These are phyloP conservation scores for Thumatha senex DNA, from an alignment of 2,888 invertebrate species.

Conservation along the genomic window DNA sequence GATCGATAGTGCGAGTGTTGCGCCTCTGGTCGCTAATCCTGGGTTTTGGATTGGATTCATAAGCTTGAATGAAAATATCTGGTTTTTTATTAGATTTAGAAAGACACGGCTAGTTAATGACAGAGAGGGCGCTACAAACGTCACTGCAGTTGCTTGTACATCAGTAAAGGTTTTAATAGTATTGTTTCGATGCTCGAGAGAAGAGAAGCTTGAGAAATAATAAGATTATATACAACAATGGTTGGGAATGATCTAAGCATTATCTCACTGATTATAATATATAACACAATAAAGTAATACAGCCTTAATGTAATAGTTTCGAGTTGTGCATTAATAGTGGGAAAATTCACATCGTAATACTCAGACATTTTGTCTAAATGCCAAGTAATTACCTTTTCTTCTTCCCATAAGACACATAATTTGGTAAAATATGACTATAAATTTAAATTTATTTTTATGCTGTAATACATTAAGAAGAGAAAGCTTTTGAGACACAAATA, in stretches of 20 bases:
- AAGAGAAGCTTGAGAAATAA: conserved; percentile 1
- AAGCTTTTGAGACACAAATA: no score
- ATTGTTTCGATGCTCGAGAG: background rate
- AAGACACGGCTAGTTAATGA: no score
- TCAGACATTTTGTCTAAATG: background rate
- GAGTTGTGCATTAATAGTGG: background rate
- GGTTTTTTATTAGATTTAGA: no score
- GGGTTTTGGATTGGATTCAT: no score
- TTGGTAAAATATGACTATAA: no score
- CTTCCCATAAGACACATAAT: background rate
- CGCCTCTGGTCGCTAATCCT: no score
- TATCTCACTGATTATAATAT: conserved; percentile 4
- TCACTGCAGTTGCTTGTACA: no score
- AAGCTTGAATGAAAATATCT: no score
- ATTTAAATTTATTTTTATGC: no score
- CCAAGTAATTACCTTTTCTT: background rate
- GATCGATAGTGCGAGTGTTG: no score
- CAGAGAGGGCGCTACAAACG: no score
- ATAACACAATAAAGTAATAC: conserved; percentile 4
- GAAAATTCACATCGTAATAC: background rate
- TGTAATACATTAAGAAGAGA: no score
- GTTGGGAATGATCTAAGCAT: conserved; percentile 8
- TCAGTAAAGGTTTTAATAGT: background rate
- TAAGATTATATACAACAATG: background rate
- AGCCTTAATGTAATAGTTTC: conserved; percentile 3